Evolutionary conservation across 2,113 vertebrate species (phyloP), one percentile per base, ranked within the genome.

Genomic region (Aspiorhynchus laticeps): DNA sequence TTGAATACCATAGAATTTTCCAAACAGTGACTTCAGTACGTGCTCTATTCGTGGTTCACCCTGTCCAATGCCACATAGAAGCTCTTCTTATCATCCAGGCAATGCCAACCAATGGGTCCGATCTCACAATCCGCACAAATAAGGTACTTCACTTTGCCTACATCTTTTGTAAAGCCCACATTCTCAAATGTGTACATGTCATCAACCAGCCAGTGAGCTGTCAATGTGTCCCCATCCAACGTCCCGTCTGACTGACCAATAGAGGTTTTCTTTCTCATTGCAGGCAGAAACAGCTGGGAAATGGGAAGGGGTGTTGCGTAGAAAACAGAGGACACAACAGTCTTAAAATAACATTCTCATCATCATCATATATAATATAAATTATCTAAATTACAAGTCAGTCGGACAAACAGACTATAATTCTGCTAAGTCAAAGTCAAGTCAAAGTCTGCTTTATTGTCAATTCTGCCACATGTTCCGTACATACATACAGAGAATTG

Each of bases 41-140:
- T 38, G 82, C 21, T 80, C 93, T 95, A 99, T 83, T 95, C 95
- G 65, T 99, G 97, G 83, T 95, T 95, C 83, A 99, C 97, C 17
- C 98, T 94, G 80, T 98, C 97, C 94, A 99, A 87, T 36, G 98
- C 97, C 43, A 99, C 93, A 10, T 97, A 99, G 94, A 96, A 99
- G 90, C 96, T 97, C 91, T 95, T 97, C 93, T 97, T 97, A 92
- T 99, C 98, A 84, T 99, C 97, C 15, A 98, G 94, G 93, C 95
- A 96, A 93, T 98, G 98, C 97, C 98, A 99, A 87, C 98, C 98
- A 75, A 99, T 99, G 21, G 98, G 98, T 90, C 98, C 98, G 11
- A 97, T 97, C 94, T 99, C 98, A 93, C 98, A 99, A 94, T 99
- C 98, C 12, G 98, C 98, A 79, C 97, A 99, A 87, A 98, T 97